Evolutionary conservation across 2,797 vertebrate species (phyloP), one percentile per base, ranked within the genome.

Genomic region (Columba guinea): DNA sequence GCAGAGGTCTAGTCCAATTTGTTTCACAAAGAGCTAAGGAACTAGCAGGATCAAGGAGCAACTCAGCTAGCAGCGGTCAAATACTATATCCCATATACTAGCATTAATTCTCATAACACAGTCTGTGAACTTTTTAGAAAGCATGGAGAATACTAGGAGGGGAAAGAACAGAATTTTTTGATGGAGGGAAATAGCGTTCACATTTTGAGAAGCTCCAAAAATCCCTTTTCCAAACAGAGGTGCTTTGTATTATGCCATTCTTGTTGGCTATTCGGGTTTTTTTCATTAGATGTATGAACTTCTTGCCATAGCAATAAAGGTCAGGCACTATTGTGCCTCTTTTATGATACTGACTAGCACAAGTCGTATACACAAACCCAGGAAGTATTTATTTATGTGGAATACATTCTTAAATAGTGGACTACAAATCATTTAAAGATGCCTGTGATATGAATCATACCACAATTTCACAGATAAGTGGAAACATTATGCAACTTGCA

Each of bases 371-470:
- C 69, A 88, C 68, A 95, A 95, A 95, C 79, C 55, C 84, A 92
- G 89, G 94, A 97, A 96, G 75, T 91, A 87, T 96, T 96, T 96
- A 82, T 96, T 90, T 94, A 63, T 95, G 85, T 90, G 80, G 68
- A 90, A 91, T 94, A 92, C 75, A 49, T 89, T 83, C 84, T 95
- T 87, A 94, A 95, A 94, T 69, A 74, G 62, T 68, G 62, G 76
- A 75, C 85, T 91, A 89, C 81, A 92, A 94, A 96, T 95, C 64
- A 77, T 91, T 93, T 94, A 95, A 95, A 96, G 82, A 95, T 97
- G 90, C 88, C 90, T 91, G 76, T 87, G 86, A 94, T 95, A 95
- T 92, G 88, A 97, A 97, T 96, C 95, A 97, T 97, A 55, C 79
- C 68, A 88, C 69, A 82, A 87, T 97, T 96, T 96, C 89, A 93